A percentile compares a stretch with the other conserved stretches of the same genome.
Evolutionary conservation across 2,113 vertebrate species (phyloP).

Genomic region (Meleagris gallopavo): DNA sequence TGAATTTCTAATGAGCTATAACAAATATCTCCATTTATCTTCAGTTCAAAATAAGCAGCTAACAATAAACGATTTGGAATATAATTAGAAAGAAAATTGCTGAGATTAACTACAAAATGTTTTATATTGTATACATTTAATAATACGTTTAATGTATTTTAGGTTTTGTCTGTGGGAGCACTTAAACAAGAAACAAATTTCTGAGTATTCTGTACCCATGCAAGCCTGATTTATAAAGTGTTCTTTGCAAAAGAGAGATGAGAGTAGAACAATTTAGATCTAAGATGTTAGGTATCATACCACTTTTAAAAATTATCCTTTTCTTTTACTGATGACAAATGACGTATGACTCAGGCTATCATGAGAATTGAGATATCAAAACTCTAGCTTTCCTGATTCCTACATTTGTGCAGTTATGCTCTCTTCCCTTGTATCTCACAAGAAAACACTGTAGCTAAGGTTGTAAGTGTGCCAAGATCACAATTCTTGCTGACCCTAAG

Average conservation of each 20-base stretch:
- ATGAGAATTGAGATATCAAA: background rate
- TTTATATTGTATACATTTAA: background rate
- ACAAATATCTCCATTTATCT: background rate
- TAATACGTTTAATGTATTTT: background rate
- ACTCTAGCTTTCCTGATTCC: background rate
- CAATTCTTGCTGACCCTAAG: background rate
- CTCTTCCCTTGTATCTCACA: background rate
- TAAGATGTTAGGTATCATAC: background rate
- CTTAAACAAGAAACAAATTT: background rate
- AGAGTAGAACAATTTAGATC: background rate
- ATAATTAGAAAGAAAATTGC: background rate
- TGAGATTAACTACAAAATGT: background rate
- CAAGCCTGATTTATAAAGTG: background rate
- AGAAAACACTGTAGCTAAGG: background rate
- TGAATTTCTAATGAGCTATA: background rate
- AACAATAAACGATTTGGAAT: background rate
- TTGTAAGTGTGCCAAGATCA: background rate
- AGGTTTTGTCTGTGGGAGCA: background rate
- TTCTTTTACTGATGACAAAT: background rate
- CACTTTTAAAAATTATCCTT: background rate
- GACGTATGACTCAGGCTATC: background rate
- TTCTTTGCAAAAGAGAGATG: background rate
- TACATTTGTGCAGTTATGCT: background rate
- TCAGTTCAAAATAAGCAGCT: background rate
- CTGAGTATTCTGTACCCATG: background rate